Percentiles rank a stretch among this genome's conserved stretches.
Evolutionary conservation across 2,888 invertebrate genomes (phyloP).

Genomic region (Diachrysia chrysitis): DNA sequence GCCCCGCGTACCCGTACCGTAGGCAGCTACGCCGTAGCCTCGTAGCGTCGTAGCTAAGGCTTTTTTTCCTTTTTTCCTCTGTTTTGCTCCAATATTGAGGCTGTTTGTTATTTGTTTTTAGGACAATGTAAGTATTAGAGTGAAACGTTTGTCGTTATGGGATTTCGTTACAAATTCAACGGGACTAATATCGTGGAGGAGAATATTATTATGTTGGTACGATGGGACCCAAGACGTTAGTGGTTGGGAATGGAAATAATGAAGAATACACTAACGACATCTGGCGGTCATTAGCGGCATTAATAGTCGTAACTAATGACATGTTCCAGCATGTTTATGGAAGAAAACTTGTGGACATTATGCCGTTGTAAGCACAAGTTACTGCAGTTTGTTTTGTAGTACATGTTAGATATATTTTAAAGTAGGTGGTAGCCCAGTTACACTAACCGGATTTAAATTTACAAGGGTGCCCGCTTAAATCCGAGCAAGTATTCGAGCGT

Average conservation of each 20-base stretch:
- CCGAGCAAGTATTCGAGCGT: neutral
- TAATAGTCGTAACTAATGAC: constrained; percentile 7
- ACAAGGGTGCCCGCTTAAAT: constrained; percentile 4
- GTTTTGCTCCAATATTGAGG: constrained; percentile 69
- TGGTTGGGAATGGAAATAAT: constrained; percentile 19
- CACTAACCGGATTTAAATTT: constrained; percentile 4
- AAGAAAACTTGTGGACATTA: neutral
- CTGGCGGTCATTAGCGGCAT: constrained; percentile 4
- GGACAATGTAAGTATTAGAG: constrained; percentile 65
- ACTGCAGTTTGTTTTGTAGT: neutral
- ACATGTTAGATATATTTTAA: neutral
- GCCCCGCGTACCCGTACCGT: constrained; percentile 71
- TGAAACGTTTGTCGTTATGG: constrained; percentile 48
- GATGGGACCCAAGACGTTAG: constrained; percentile 31
- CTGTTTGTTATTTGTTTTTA: constrained; percentile 68
- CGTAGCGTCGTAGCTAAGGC: constrained; percentile 69
- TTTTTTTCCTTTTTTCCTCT: constrained; percentile 61
- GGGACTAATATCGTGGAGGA: constrained; percentile 46
- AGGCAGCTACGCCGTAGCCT: constrained; percentile 67
- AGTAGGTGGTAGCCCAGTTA: constrained; percentile 4
- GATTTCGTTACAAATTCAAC: constrained; percentile 56
- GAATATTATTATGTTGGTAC: constrained; percentile 45
- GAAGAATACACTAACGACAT: neutral
- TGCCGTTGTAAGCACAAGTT: neutral
- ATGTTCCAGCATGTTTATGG: neutral